Base-by-base conservation (phyloP, 2,113 vertebrate genomes). In the Calidris pygmaea region DNA sequence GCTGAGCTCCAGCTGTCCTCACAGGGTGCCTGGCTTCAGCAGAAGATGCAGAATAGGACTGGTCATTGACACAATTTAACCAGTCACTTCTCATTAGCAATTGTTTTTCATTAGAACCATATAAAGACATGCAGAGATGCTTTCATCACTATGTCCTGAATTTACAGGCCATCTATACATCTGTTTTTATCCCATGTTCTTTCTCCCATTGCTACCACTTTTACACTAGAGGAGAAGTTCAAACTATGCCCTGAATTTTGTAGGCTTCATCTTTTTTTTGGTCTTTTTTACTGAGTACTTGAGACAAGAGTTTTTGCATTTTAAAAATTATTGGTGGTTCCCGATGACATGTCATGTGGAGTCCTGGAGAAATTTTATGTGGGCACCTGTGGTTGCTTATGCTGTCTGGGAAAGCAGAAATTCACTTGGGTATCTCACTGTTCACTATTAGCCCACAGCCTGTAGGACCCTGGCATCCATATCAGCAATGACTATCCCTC, bases 11-110 rank as follows among this genome's bases (percentile, higher is more conserved):
- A 93, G 82, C 87, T 96, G 67, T 95, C 89, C 90, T 96, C 85
- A 93, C 81, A 95, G 77, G 6, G 41, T 90, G 81, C 55, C 67
- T 91, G 85, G 59, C 93, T 96, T 96, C 84, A 96, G 87, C 66
- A 87, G 87, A 88, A 95, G 30, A 87, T 16, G 67, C 45, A 58
- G 41, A 95, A 96, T 68, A 78, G n/a, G 63, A 74, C 47, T 87
- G 92, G 90, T 95, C 94, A 96, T 52, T 94, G 95, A 93, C 78
- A 96, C 75, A 96, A 77, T 95, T 96, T 93, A 86, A 88, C 45
- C 50, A 95, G 84, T 95, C 93, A 91, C 80, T 95, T 94, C 80
- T 77, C 72, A 91, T 91, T 94, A 97, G 75, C 37, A 70, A 80
- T 80, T 93, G 75, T 79, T 60, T 87, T 93, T 85, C 90, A 67